Evolutionary conservation across 2,797 vertebrate genomes (phyloP), one percentile per base, ranked within the genome.

Genomic region (Tachyglossus aculeatus): DNA sequence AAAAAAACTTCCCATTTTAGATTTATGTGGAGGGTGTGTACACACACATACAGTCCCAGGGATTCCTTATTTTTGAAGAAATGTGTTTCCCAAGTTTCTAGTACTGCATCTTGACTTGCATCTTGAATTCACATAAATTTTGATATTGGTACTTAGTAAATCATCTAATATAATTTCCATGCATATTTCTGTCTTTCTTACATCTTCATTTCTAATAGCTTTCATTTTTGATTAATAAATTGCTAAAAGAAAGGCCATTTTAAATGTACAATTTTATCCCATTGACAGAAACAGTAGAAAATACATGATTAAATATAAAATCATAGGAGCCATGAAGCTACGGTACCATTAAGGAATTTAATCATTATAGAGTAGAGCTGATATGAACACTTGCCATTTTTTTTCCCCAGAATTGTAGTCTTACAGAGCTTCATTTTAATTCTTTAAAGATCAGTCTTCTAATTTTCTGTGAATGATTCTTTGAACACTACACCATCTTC

Each of bases 71-170:
- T n/a, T n/a, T n/a, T n/a, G n/a, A n/a, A n/a, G n/a, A n/a, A n/a
- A n/a, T n/a, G n/a, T n/a, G n/a, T n/a, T n/a, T n/a, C n/a, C n/a
- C n/a, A n/a, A n/a, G n/a, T n/a, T n/a, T n/a, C n/a, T n/a, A n/a
- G n/a, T n/a, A n/a, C n/a, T n/a, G n/a, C n/a, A n/a, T n/a, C n/a
- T n/a, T n/a, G n/a, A n/a, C n/a, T n/a, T n/a, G n/a, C n/a, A n/a
- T n/a, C n/a, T n/a, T n/a, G n/a, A n/a, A n/a, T n/a, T n/a, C n/a
- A n/a, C n/a, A n/a, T n/a, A n/a, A n/a, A n/a, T 91, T 57, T 95
- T 95, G 89, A 96, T 89, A 41, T 88, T 91, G 1, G 94, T 93
- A 87, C 90, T 0, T 95, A 90, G 80, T 94, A 86, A 59, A 95
- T 92, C 94, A 38, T 62, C 93, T 93, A 94, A 83, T 86, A 56